Conservation (phyloP, 2,797 vertebrate genomes). For the Tokudaia tokunoshimensis region DNA sequence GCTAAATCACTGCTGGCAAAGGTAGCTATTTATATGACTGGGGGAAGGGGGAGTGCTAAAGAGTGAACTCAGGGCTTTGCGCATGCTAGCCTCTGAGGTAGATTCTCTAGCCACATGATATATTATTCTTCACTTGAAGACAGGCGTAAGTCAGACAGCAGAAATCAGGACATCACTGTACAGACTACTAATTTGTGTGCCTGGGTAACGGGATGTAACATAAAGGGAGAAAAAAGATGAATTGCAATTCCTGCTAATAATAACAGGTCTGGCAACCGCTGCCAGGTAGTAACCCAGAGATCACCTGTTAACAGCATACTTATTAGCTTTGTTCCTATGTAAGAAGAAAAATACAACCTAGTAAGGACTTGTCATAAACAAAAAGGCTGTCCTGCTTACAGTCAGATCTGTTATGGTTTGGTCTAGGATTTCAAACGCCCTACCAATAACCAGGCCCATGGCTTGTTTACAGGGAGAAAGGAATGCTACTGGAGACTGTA, state of each 20-base stretch:
- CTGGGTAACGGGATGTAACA: background rate
- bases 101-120: background rate
- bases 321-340: background rate
- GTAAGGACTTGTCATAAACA: background rate
- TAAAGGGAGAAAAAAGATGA: background rate
- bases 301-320: background rate
- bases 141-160: background rate
- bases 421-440: constrained; percentile 35
- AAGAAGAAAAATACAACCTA: background rate
- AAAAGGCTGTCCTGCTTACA: constrained; percentile 4
- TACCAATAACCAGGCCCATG: background rate
- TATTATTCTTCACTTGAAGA: constrained; percentile 4
- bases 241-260: background rate
- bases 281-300: background rate
- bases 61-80: background rate
- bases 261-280: background rate
- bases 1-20: background rate
- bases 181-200: background rate
- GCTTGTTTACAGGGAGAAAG: background rate
- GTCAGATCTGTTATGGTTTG: background rate
- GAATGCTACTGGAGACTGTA: background rate
- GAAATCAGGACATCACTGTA: background rate
- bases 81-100: background rate
- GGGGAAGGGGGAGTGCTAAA: background rate
- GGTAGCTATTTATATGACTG: background rate